These are phyloP conservation scores for Steatornis caripensis DNA, from an alignment of 2,113 vertebrate species.

Conservation along the genomic window DNA sequence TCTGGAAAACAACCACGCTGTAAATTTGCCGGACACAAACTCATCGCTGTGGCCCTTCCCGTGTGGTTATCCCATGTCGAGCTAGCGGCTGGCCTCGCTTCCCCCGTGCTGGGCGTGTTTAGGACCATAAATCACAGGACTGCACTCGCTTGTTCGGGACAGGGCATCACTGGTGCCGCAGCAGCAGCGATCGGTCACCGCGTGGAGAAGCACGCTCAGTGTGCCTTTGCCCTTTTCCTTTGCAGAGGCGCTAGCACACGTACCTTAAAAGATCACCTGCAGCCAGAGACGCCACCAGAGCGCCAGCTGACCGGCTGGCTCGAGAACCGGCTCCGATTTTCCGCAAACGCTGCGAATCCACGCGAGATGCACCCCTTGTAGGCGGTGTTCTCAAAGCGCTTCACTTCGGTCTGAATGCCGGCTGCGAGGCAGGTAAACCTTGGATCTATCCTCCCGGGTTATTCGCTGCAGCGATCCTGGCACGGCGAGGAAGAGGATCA, in stretches of 20 bases:
- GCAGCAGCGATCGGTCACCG: neutral
- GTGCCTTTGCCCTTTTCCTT: neutral
- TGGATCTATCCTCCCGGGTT: neutral
- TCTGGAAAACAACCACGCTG: neutral
- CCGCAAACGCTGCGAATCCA: neutral
- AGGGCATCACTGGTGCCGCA: neutral
- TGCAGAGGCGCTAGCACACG: accelerated
- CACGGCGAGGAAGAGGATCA: neutral
- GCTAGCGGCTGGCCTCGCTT: neutral
- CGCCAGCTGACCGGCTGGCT: neutral
- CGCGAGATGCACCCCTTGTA: neutral
- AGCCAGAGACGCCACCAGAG: neutral
- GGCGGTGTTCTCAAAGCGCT: neutral
- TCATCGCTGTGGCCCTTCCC: neutral
- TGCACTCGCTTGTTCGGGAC: neutral
- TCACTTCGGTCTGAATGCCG: neutral
- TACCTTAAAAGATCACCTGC: neutral
- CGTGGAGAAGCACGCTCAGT: neutral
- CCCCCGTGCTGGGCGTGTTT: neutral
- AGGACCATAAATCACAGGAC: neutral
- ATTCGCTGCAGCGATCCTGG: neutral
- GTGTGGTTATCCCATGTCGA: neutral
- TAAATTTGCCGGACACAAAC: neutral
- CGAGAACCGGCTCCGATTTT: neutral
- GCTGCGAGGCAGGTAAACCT: neutral